Evolutionary conservation across 2,113 vertebrate species (phyloP), one percentile per base, ranked within the genome.

Genomic region (Phalacrocorax carbo): DNA sequence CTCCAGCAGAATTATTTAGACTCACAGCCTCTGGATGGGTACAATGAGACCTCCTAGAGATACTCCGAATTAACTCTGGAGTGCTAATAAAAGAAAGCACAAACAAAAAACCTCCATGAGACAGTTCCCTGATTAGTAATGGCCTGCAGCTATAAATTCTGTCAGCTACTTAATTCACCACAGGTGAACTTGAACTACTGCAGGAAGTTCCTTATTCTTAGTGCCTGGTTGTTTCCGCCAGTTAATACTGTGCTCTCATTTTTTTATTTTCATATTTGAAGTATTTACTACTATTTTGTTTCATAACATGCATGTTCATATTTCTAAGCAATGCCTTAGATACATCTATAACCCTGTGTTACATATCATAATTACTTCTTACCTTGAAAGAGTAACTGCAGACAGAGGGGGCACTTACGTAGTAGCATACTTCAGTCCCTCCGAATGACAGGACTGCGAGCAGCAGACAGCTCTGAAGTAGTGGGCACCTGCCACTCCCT

Each of bases 401-500:
- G 85, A 46, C 44, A 86, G 49, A 60, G 48, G 10, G 32, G 40
- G 44, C n/a, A 52, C 32, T 17, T 11, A 13, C 1, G 6, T 7
- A 34, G 17, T 23, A n/a, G 16, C 38, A 55, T 34, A 64, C 58
- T 84, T 79, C 27, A 52, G 61, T 36, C 48, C 66, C 48, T 87
- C 32, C 20, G 32, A 85, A 73, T 0, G 0, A 49, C 46, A 90
- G 36, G 19, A 32, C 61, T 7, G 1, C 0, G 4, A 55, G 32
- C 16, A 60, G 86, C 3, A 6, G 36, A n/a, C 14, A 52, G 5
- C 18, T 16, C 54, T 78, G 44, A 75, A 86, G 38, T n/a, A 49
- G 57, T 70, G 11, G 49, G 18, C 60, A 52, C 42, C 66, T 83
- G 55, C 42, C 10, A 38, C 44, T 72, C 26, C 69, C 30, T 49